Evolutionary conservation across 2,797 vertebrate genomes (phyloP).

Genomic region (Spizella passerina): DNA sequence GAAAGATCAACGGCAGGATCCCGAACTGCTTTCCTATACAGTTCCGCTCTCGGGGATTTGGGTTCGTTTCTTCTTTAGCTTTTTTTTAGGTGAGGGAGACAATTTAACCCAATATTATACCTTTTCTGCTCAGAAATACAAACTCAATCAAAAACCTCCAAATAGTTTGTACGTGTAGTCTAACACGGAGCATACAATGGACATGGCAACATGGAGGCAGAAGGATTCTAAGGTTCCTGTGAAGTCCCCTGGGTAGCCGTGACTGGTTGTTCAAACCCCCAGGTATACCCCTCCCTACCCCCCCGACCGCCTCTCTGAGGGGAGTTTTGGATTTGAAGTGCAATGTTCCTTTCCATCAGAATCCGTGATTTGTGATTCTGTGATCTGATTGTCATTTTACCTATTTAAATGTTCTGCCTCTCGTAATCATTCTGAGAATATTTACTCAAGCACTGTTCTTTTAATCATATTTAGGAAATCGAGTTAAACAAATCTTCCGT

Average conservation of each 20-base stretch:
- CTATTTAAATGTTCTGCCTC: background rate
- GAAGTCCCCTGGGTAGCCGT: background rate
- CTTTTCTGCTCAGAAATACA: background rate
- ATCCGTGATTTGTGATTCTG: background rate
- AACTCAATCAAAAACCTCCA: background rate
- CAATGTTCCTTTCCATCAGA: background rate
- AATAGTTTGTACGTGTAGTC: background rate
- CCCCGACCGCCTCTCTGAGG: rapidly evolving
- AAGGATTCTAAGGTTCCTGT: background rate
- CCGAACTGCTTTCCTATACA: rapidly evolving
- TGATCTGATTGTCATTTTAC: background rate
- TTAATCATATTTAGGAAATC: background rate
- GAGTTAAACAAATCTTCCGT: background rate
- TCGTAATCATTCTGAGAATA: background rate
- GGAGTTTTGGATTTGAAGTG: rapidly evolving
- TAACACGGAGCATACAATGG: rapidly evolving
- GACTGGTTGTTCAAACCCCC: background rate
- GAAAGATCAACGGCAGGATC: too few species aligned
- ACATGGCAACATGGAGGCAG: background rate
- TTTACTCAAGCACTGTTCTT: background rate
- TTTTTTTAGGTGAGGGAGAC: rapidly evolving
- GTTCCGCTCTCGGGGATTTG: rapidly evolving
- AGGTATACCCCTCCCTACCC: background rate
- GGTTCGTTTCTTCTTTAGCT: rapidly evolving
- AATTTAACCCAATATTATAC: rapidly evolving